Evolutionary conservation across 2,113 vertebrate species (phyloP).

Genomic region (Ceyx cyanopectus): DNA sequence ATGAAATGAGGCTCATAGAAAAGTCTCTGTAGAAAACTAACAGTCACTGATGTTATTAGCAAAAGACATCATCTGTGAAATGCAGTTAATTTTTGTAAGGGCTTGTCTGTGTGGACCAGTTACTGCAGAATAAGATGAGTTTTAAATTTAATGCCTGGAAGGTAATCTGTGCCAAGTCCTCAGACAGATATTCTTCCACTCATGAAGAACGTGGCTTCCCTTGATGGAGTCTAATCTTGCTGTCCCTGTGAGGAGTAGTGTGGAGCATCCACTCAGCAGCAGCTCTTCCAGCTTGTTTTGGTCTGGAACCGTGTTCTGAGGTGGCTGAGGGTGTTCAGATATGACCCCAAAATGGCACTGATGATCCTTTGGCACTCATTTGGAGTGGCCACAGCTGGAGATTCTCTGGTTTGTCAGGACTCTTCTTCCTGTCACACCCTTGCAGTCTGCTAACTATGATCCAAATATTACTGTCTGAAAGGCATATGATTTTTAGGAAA

Average conservation of each 20-base stretch:
- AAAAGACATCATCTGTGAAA: slow-evolving; percentile 45
- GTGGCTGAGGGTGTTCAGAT: not conserved
- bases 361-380: not conserved
- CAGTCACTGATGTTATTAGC: slow-evolving; percentile 35
- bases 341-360: not conserved
- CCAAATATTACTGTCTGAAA: not conserved
- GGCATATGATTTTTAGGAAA: not conserved
- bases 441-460: not conserved
- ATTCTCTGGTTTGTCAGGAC: not conserved
- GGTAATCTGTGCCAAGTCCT: not conserved
- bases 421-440: not conserved
- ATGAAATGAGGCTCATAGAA: slow-evolving; percentile 22
- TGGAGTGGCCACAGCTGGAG: not conserved
- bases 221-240: not conserved
- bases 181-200: not conserved
- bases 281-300: not conserved
- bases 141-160: slow-evolving; percentile 12
- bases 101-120: not conserved
- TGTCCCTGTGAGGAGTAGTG: not conserved
- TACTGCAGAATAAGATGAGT: not conserved
- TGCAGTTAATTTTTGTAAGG: not conserved
- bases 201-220: not conserved
- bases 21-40: slow-evolving; percentile 35
- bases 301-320: not conserved
- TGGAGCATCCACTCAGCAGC: not conserved